Evolutionary conservation across 2,888 invertebrate genomes (phyloP).

Genomic region (Yponomeuta cagnagella): DNA sequence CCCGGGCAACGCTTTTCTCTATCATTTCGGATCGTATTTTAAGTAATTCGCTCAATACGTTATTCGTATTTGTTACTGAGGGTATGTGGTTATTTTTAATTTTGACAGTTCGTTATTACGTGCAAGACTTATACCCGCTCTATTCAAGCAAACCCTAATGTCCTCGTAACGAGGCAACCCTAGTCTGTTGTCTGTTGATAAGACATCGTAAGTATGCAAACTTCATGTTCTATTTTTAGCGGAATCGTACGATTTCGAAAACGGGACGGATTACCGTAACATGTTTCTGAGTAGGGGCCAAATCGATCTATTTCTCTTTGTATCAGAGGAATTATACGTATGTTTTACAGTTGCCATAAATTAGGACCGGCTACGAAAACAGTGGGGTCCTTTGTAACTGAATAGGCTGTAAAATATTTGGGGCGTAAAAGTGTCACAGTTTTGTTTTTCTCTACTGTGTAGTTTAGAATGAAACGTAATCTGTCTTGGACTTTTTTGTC

Average conservation of each 20-base stretch:
- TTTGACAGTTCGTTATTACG: too few relatives aligned
- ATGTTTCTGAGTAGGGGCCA: neutral
- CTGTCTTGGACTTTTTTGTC: neutral
- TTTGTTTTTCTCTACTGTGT: conserved; percentile 21
- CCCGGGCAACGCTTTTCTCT: neutral
- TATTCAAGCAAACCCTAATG: too few relatives aligned
- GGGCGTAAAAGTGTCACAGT: conserved; percentile 55
- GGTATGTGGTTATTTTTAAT: too few relatives aligned
- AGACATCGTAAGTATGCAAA: too few relatives aligned
- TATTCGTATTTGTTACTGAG: too few relatives aligned
- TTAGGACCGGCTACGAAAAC: conserved; percentile 62
- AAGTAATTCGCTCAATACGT: too few relatives aligned
- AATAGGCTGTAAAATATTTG: conserved; percentile 65
- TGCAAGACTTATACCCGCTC: too few relatives aligned
- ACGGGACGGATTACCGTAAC: neutral
- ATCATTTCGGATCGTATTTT: neutral
- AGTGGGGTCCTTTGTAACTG: conserved; percentile 70
- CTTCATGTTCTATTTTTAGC: too few relatives aligned
- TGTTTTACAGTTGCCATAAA: conserved; percentile 47
- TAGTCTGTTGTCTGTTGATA: too few relatives aligned
- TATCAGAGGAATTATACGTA: conserved; percentile 21
- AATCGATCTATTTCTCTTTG: conserved; percentile 13
- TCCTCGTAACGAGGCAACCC: too few relatives aligned
- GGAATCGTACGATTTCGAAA: neutral
- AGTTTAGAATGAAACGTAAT: conserved; percentile 10